Evolutionary conservation across 1,140 invertebrate species (phyloP), one percentile per base, ranked within the genome.

Genomic region (Drosophila sp.): DNA sequence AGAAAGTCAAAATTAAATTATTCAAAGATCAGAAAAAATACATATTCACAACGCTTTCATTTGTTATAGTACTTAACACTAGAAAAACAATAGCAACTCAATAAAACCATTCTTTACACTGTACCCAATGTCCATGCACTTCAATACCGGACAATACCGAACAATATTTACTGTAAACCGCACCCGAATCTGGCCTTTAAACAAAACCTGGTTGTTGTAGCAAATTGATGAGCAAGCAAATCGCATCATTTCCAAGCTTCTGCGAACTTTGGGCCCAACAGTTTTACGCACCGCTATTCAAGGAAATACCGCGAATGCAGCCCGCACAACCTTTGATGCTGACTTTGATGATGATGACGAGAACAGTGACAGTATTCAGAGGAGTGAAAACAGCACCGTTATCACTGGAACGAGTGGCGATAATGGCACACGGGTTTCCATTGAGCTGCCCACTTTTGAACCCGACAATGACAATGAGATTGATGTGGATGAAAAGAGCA

Each of bases 221-320:
- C 95, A 95, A 93, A 93, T 96, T 93, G 95, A 96, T 93, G 93
- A 94, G 91, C 95, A 95, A 92, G 94, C 96, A 91, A 95, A 96
- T 93, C 92, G 93, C 91, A 94, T 96, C 89, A 94, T 94, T 70
- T 93, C 94, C 80, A 93, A 94, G 84, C 83, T 96, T 76, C 93
- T 96, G 90, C 94, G 94, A 75, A 92, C 94, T 25, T 92, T 96
- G 80, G 95, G 95, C 8, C 94, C 95, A 13, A 92, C 94, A 36
- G 86, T 96, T 21, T 93, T 96, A 53, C 93, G 93, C 25, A 91
- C 90, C 14, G 90, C 90, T 32, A 90, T 91, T 9, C 90, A 91
- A 64, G 90, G 90, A 7, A 91, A 91, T 18, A 63, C 38, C n/a
- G 89, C 86, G 0, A 91, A 90, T 48, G 70, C 86, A 32, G 89